phyloP scores from a whole-genome alignment of 2,888 invertebrate species.

The Lasioglossum oenotherae region DNA sequence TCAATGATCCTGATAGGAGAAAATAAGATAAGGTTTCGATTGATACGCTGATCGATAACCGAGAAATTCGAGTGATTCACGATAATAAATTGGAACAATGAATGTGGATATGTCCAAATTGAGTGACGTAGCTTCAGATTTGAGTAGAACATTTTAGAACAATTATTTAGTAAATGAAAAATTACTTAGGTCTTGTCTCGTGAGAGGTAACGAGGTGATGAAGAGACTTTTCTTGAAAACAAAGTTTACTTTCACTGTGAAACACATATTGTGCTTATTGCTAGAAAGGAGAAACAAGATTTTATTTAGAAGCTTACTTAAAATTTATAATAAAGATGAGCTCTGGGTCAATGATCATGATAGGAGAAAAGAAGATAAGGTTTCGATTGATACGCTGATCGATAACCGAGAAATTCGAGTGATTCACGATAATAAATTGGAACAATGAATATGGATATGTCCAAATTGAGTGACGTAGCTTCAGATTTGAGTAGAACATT shows the following conservation, averaged over 20 bases:
- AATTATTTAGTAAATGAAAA: background rate
- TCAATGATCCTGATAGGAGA: background rate
- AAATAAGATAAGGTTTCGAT: background rate
- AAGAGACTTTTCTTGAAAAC: no score
- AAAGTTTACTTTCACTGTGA: no score
- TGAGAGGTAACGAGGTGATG: no score
- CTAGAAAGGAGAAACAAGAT: no score
- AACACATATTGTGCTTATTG: background rate
- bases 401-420: background rate
- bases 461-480: background rate
- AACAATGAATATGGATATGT: background rate
- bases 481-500: background rate
- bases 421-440: background rate
- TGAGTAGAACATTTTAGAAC: background rate
- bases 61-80: background rate
- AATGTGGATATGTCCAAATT: background rate
- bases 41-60: background rate
- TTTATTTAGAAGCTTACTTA: no score
- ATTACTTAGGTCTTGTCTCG: no score
- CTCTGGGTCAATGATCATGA: background rate
- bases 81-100: background rate
- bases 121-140: background rate
- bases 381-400: background rate
- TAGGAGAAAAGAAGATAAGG: background rate
- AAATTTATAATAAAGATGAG: background rate